Evolutionary conservation across 1,140 invertebrate species (phyloP), one percentile per base, ranked within the genome.

Genomic region (Archivesica marissinica): DNA sequence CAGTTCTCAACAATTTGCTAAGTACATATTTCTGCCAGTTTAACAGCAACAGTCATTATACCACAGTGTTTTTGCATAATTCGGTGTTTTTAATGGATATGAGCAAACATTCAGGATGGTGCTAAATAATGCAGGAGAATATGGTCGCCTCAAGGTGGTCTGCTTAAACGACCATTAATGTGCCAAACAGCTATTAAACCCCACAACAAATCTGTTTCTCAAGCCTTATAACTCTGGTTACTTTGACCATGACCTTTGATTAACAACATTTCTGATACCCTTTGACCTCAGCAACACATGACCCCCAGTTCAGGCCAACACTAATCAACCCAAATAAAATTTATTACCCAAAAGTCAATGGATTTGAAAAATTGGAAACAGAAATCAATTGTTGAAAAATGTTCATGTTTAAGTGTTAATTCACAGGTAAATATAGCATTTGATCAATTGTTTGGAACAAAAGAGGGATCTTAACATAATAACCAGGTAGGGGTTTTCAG

Each of bases 261-360:
- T 79, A 59, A 79, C 33, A 68, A 33, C 30, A 20, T 44, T 47
- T 47, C 61, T 66, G 61, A 66, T 79, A 64, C 38, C 56, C 59
- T 66, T 64, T 79, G n/a, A 66, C 61, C 61, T 47, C 23, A 44
- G 35, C 77, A 66, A 59, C 33, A 59, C 38, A 66, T 50, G 56
- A 79, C 77, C 77, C n/a, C 56, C 44, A 66, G 56, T 66, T 79
- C 56, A 66, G 77, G 77, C 33, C 59, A 66, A 35, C 44, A 50
- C 77, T 79, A 79, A 79, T 79, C 54, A 44, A 79, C 59, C 77
- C 56, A 79, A 79, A 79, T 59, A 44, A 79, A 66, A 79, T 79
- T 79, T 79, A 79, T 79, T 61, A 79, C 77, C 56, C 56, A 39
- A 79, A 79, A 79, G n/a, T 79, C 59, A 79, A 79, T 38, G 39